A percentile compares a stretch with the other conserved stretches of the same genome.
Conservation (phyloP, 2,113 vertebrate species). For the Setophaga kirtlandii region DNA sequence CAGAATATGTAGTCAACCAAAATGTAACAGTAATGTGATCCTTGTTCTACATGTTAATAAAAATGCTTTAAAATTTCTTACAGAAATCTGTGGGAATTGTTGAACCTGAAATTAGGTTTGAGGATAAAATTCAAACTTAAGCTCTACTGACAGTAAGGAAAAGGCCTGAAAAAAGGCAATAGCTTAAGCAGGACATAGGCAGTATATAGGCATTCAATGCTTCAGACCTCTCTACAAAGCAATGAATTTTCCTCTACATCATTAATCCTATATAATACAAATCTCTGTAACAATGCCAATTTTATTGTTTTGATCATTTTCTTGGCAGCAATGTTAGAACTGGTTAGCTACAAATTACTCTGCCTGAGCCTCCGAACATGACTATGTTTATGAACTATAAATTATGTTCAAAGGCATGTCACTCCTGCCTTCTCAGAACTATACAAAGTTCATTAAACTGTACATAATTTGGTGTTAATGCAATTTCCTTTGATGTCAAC, state of each 20-base stretch:
- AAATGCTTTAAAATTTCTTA: neutral
- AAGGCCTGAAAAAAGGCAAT: neutral
- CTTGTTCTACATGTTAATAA: neutral
- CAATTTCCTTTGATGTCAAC: constrained; percentile 11
- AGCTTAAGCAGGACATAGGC: neutral
- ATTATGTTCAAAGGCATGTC: constrained; percentile 41
- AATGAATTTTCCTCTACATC: neutral
- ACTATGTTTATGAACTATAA: constrained; percentile 21
- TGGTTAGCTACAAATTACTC: constrained; percentile 43
- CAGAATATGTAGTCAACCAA: neutral
- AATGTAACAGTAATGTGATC: neutral
- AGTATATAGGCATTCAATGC: neutral
- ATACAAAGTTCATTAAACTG: constrained; percentile 34
- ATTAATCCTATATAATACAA: constrained; percentile 29
- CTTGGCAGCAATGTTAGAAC: constrained; percentile 27
- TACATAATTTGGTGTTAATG: constrained; percentile 14
- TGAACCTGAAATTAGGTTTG: neutral
- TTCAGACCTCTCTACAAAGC: neutral
- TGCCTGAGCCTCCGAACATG: constrained; percentile 2
- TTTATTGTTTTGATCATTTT: constrained; percentile 50
- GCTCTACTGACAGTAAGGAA: neutral
- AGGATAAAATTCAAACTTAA: neutral
- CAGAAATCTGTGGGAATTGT: neutral
- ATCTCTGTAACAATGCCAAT: constrained; percentile 41
- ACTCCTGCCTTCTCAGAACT: constrained; percentile 2